Base-by-base conservation (phyloP, 2,888 invertebrate genomes). In the Tinea pellionella region DNA sequence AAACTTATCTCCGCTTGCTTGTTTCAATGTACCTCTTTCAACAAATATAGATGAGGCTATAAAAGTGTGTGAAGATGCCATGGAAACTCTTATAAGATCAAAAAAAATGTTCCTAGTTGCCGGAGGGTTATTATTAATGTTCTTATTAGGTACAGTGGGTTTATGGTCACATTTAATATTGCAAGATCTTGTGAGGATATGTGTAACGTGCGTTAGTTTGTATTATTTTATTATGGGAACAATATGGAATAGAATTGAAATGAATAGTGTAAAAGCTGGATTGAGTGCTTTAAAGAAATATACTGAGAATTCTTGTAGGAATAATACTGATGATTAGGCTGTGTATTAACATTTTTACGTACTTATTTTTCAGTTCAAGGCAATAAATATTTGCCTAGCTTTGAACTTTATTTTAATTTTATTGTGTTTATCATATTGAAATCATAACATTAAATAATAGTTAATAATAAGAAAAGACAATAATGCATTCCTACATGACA, bases 241-340 rank as follows among this genome's bases (percentile, higher is more conserved):
- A 0, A 72, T 96, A 63, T 96, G 96, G 95, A 93, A 94, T 73
- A 89, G 89, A 65, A 93, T 95, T 64, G 96, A 96, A 75, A 88
- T 88, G 65, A 94, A 96, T 77, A 93, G 93, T 47, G 85, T 95
- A 13, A 88, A 92, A 67, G 92, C 95, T n/a, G 93, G 93, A 7
- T 89, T 92, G 69, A 87, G 89, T 60, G 91, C 91, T 0, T 91
- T 96, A 88, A 90, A 93, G 69, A 89, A 93, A 42, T 59, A 59
- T 12, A 16, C n/a, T 43, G 19, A 13, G 13, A 30, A 37, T 37
- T 2, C n/a, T 59, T 37, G 37, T 37, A 9, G 4, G 3, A 24
- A 24, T 24, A 24, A 24, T 24, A 24, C 6, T 24, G 24, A 2
- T 24, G 24, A 24, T 6, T 24, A 24, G 24, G 24, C 24, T 24